These are phyloP conservation scores for Marronus borbonicus DNA, from an alignment of 2,888 invertebrate genomes.

Conservation along the genomic window DNA sequence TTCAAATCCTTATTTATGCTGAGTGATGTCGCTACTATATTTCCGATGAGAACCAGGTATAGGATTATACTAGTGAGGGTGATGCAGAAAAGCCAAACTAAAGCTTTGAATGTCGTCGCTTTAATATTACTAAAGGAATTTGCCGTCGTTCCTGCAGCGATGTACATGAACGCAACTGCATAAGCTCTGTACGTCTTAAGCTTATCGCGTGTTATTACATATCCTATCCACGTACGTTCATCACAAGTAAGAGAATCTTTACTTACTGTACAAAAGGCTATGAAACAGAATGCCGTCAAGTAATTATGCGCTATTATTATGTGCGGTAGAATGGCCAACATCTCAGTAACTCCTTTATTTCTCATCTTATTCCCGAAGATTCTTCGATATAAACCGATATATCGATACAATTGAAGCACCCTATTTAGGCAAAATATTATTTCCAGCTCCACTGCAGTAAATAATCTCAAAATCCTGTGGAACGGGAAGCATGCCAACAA, in stretches of 20 bases:
- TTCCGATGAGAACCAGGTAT: constrained; percentile 27
- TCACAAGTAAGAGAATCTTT: constrained; percentile 1
- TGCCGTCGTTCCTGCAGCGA: background rate
- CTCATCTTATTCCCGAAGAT: constrained; percentile 15
- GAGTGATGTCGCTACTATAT: constrained; percentile 41
- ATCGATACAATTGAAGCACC: constrained; percentile 48
- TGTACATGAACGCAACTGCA: constrained; percentile 15
- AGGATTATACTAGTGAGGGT: constrained; percentile 11
- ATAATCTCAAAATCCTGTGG: constrained; percentile 15
- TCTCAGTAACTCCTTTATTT: constrained; percentile 2
- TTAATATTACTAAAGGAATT: constrained; percentile 16
- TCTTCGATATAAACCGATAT: constrained; percentile 5
- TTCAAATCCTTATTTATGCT: constrained; percentile 44
- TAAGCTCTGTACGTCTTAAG: background rate
- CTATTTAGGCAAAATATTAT: constrained; percentile 23
- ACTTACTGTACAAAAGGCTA: background rate
- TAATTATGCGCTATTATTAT: constrained; percentile 38
- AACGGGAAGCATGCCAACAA: constrained; percentile 58
- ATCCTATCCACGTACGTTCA: constrained; percentile 23
- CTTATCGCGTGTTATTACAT: background rate
- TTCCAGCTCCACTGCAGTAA: too few species aligned
- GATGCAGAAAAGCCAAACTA: constrained; percentile 1
- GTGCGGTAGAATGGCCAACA: constrained; percentile 34
- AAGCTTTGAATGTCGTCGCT: background rate
- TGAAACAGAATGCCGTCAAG: background rate